phyloP scores from a whole-genome alignment of 2,797 vertebrate genomes.

The Protonibea diacanthus region DNA sequence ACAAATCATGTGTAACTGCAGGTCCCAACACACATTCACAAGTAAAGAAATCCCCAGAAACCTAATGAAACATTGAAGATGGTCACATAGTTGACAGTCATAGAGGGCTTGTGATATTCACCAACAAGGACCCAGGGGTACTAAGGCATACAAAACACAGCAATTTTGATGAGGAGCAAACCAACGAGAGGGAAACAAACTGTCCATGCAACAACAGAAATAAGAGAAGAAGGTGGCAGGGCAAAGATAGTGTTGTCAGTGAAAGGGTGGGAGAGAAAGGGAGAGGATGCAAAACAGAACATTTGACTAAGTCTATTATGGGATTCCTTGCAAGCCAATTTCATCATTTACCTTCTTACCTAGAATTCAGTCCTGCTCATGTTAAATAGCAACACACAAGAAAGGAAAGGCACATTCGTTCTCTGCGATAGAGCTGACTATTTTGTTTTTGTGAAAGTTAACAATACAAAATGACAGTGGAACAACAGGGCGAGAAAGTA shows the following conservation, averaged over 20 bases:
- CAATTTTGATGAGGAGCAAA: slow-evolving; percentile 23
- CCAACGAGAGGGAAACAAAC: slow-evolving; percentile 15
- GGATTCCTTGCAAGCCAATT: slow-evolving; percentile 15
- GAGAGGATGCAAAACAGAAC: slow-evolving; percentile 4
- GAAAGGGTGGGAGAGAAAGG: neutral
- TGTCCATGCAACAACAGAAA: slow-evolving; percentile 31
- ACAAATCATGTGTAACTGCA: neutral
- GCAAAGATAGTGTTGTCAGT: neutral
- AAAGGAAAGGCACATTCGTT: neutral
- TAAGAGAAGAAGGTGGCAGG: neutral
- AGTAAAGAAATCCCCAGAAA: neutral
- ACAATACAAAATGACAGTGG: slow-evolving; percentile 18
- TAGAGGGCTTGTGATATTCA: slow-evolving; percentile 20
- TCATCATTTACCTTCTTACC: slow-evolving; percentile 24
- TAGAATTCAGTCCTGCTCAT: slow-evolving; percentile 21
- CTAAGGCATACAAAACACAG: slow-evolving; percentile 11
- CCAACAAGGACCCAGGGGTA: slow-evolving; percentile 25
- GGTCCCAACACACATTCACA: slow-evolving; percentile 2
- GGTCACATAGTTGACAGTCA: neutral
- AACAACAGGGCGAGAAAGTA: slow-evolving; percentile 30
- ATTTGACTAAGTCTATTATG: neutral
- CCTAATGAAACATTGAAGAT: slow-evolving; percentile 17
- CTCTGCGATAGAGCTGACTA: slow-evolving; percentile 27
- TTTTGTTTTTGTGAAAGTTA: slow-evolving; percentile 37
- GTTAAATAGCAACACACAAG: slow-evolving; percentile 16